Evolutionary conservation across 1,140 invertebrate genomes (phyloP).

Genomic region (Caenorhabditis inopinata): DNA sequence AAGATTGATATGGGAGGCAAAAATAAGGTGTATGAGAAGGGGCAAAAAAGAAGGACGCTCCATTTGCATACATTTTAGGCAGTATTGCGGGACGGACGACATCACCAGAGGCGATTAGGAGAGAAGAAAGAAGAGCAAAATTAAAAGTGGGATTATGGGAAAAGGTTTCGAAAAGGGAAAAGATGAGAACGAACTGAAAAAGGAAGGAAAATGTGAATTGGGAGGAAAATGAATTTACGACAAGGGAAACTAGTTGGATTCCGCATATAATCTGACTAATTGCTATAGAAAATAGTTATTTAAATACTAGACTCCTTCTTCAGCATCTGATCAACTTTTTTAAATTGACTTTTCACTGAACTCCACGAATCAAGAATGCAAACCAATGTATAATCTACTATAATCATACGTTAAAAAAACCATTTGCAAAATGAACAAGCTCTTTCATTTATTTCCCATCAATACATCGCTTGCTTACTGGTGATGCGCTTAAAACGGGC

Average conservation of each 20-base stretch:
- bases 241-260: not conserved
- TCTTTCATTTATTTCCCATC: not conserved
- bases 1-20: not conserved
- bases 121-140: not conserved
- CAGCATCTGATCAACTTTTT: too few species aligned
- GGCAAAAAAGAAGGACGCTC: not conserved
- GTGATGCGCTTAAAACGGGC: conserved; percentile 1
- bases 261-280: too few species aligned
- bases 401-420: too few species aligned
- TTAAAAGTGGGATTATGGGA: conserved; percentile 16
- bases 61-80: conserved; percentile 28
- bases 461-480: not conserved
- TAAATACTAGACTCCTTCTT: too few species aligned
- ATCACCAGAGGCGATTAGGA: conserved; percentile 17
- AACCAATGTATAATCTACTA: too few species aligned
- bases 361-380: too few species aligned
- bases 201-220: not conserved
- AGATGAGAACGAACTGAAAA: not conserved
- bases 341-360: too few species aligned
- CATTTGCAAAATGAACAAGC: conserved; percentile 13
- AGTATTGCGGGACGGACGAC: not conserved
- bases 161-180: not conserved
- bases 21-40: not conserved
- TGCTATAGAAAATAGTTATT: too few species aligned
- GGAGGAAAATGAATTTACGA: not conserved